These are phyloP conservation scores for Catagonus wagneri DNA, from an alignment of 2,113 vertebrate species.

Conservation along the genomic window DNA sequence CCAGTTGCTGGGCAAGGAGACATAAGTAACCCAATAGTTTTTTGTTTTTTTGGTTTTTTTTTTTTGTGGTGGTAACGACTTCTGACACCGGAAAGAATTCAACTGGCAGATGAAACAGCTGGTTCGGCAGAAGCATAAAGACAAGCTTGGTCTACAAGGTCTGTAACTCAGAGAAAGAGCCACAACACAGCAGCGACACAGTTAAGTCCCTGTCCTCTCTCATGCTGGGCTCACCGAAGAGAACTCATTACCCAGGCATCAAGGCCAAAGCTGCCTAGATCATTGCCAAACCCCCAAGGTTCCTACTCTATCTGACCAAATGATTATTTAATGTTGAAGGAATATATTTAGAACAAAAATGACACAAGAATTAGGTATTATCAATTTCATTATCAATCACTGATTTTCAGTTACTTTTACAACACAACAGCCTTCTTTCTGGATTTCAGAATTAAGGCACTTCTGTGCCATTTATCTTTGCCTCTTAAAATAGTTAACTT, in stretches of 20 bases:
- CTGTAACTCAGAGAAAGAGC: not conserved
- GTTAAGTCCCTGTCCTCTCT: not conserved
- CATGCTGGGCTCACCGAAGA: not conserved
- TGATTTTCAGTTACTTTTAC: conserved; percentile 18
- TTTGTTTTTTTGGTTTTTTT: not conserved
- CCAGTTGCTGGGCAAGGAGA: not conserved
- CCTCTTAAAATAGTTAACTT: conserved; percentile 45
- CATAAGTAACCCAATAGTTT: not conserved
- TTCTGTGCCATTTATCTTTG: conserved; percentile 17
- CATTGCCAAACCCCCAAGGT: not conserved
- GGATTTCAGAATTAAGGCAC: not conserved
- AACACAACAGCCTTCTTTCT: not conserved
- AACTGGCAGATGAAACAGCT: not conserved
- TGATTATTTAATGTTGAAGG: not conserved
- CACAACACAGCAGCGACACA: not conserved
- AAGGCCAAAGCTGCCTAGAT: not conserved
- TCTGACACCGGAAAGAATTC: not conserved
- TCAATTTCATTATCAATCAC: not conserved
- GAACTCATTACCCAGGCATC: not conserved
- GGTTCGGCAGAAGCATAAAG: not conserved
- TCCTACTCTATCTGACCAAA: not conserved
- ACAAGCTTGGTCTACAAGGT: not conserved
- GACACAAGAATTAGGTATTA: not conserved
- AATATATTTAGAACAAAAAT: conserved; percentile 11
- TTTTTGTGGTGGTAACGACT: not conserved